These are phyloP conservation scores for Euplexia lucipara DNA, from an alignment of 2,888 invertebrate genomes.

Conservation along the genomic window DNA sequence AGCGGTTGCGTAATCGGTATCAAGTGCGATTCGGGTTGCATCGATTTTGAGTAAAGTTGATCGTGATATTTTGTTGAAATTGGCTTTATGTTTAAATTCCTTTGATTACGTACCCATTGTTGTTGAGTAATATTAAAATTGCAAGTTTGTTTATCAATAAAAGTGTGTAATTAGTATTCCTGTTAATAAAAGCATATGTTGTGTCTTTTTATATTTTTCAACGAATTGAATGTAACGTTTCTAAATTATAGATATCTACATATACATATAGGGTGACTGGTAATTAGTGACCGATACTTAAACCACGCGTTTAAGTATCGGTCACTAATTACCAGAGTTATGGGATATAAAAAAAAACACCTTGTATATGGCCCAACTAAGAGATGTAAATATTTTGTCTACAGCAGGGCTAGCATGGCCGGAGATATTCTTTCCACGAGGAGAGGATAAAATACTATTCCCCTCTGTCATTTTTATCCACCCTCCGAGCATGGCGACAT, in stretches of 20 bases:
- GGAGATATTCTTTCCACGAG: too few species aligned
- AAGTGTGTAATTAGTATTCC: slow-evolving; percentile 11
- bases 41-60: slow-evolving; percentile 20
- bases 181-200: not conserved
- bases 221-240: not conserved
- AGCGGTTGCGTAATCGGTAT: slow-evolving; percentile 75
- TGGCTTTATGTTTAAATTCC: not conserved
- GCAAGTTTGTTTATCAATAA: not conserved
- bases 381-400: too few species aligned
- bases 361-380: too few species aligned
- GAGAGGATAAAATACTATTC: too few species aligned
- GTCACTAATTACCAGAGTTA: too few species aligned
- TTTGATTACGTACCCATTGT: slow-evolving; percentile 1
- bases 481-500: too few species aligned
- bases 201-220: not conserved
- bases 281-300: too few species aligned
- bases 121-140: slow-evolving; percentile 1
- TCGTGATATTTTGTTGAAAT: slow-evolving; percentile 26
- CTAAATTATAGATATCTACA: not conserved
- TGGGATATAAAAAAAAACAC: too few species aligned
- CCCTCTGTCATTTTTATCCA: too few species aligned
- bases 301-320: too few species aligned
- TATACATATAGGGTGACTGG: too few species aligned
- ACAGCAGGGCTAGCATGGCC: too few species aligned
- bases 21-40: slow-evolving; percentile 41